phyloP scores from a whole-genome alignment of 2,113 vertebrate species.

The Anhinga anhinga region DNA sequence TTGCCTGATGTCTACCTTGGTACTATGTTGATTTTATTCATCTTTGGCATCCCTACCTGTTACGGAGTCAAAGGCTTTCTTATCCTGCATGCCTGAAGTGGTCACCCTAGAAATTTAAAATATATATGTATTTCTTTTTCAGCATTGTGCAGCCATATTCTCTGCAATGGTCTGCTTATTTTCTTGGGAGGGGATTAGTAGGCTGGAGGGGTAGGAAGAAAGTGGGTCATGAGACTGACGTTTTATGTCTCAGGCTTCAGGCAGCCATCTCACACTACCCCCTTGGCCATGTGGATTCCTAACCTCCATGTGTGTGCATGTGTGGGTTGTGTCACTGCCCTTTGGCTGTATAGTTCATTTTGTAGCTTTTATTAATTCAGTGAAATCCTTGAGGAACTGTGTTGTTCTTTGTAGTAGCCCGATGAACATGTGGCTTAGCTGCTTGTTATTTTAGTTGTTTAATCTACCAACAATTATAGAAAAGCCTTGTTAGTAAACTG shows the following conservation, averaged over 20 bases:
- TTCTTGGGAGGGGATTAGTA: background rate
- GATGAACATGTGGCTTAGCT: background rate
- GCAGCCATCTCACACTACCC: background rate
- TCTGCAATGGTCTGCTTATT: background rate
- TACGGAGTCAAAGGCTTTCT: background rate
- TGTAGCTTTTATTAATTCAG: background rate
- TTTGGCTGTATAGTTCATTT: background rate
- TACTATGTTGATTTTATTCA: background rate
- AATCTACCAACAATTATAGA: background rate
- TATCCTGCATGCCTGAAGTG: background rate
- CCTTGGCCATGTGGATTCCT: background rate
- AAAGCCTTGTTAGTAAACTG: background rate
- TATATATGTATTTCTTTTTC: background rate
- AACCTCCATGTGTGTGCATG: background rate
- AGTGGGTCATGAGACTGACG: background rate
- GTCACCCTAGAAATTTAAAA: background rate
- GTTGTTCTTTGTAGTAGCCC: background rate
- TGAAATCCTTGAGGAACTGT: background rate
- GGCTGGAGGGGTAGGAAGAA: background rate
- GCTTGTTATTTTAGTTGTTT: background rate
- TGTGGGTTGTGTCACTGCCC: background rate
- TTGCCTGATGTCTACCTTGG: background rate
- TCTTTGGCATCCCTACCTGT: background rate
- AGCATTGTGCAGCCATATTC: background rate
- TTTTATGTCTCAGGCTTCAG: background rate